These are phyloP conservation scores for Seladonia tumulorum DNA, from an alignment of 2,888 invertebrate species.

Conservation along the genomic window DNA sequence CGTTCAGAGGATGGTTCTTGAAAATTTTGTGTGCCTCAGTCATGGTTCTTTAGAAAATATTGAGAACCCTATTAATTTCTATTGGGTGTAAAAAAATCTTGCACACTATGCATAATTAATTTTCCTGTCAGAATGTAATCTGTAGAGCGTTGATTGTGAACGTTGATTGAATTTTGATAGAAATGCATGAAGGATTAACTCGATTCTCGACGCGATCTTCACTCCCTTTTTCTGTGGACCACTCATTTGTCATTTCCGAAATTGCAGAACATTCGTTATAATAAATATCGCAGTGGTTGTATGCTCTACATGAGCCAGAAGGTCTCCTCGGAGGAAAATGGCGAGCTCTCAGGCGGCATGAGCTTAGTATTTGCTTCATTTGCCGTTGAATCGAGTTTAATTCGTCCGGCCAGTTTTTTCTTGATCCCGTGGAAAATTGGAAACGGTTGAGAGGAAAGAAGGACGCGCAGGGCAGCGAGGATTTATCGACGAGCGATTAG, in stretches of 20 bases:
- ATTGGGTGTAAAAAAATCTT: too few relatives aligned
- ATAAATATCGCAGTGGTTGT: neutral
- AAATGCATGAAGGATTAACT: too few relatives aligned
- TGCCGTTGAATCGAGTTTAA: neutral
- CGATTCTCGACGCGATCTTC: neutral
- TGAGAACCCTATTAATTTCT: too few relatives aligned
- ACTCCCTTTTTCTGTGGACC: too few relatives aligned
- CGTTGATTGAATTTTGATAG: too few relatives aligned
- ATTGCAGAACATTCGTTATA: neutral
- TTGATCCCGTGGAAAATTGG: constrained; percentile 1
- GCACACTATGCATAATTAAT: too few relatives aligned
- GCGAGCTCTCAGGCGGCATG: neutral
- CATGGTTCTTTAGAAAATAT: too few relatives aligned
- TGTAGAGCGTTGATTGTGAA: too few relatives aligned
- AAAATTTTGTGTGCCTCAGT: too few relatives aligned
- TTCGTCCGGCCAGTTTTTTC: neutral
- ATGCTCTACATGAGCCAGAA: neutral
- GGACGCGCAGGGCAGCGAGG: neutral
- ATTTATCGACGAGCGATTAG: constrained; percentile 64
- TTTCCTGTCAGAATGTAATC: too few relatives aligned
- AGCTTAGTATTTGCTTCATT: constrained; percentile 4
- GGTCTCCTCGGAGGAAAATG: neutral
- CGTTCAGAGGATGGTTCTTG: too few relatives aligned
- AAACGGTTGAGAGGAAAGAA: neutral
- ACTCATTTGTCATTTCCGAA: neutral